Evolutionary conservation across 2,797 vertebrate genomes (phyloP), one percentile per base, ranked within the genome.

Genomic region (Sebastes matsubarae): DNA sequence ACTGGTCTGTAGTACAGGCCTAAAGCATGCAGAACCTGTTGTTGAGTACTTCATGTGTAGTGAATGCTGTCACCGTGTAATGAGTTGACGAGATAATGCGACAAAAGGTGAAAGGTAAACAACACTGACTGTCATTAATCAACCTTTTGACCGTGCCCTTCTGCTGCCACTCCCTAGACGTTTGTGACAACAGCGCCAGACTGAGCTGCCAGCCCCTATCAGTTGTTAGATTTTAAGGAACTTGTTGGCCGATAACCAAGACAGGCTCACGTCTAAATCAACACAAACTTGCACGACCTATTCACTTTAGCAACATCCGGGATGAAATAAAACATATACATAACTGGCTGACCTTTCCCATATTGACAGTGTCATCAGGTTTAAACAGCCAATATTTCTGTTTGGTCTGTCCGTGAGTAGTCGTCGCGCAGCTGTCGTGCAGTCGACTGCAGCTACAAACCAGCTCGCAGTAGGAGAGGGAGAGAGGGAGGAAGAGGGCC

Each of bases 81-180:
- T 27, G 72, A 71, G 73, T 67, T 72, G 52, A 67, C 58, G 60
- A 94, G 91, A 94, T 93, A 93, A 88, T 80, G 77, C 85, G 94
- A 92, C 91, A 94, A 93, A 93, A 82, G 88, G 66, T 79, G 83
- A 88, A 89, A 91, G 74, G 84, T 86, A 93, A 93, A 94, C 92
- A 92, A 78, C 70, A 34, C 46, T 29, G 59, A 61, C 77, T 80
- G 86, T 88, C 89, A 93, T 95, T 94, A 93, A 94, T 95, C 94
- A 95, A 81, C 75, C 79, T 88, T 82, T 82, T 91, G 89, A 93
- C 90, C 86, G 76, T 75, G 67, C 50, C 64, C 34, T 68, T 50
- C 76, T 75, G 66, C 66, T 74, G 79, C 91, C 93, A 80, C 93
- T 93, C 93, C 91, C 89, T 68, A 34, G 22, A 8, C 16, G 6